Evolutionary conservation across 2,797 vertebrate genomes (phyloP).

Genomic region (Siniperca scherzeri): DNA sequence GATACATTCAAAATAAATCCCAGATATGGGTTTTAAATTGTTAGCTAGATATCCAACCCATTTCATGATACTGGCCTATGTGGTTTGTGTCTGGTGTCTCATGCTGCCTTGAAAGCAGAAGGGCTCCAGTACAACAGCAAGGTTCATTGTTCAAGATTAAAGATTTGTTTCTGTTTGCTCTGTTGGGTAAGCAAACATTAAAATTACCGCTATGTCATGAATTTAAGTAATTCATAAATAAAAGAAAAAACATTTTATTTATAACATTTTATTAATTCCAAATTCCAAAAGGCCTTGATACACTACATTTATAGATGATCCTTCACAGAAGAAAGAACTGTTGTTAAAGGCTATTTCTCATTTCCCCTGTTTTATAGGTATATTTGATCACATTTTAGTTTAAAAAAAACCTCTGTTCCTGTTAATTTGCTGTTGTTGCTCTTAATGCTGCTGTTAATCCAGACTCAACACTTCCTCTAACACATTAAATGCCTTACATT

Average conservation of each 20-base stretch:
- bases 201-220: background rate
- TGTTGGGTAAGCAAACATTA: slow-evolving; percentile 1
- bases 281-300: background rate
- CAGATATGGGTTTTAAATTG: slow-evolving; percentile 44
- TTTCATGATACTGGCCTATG: slow-evolving; percentile 24
- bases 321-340: background rate
- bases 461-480: slow-evolving; percentile 13
- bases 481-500: slow-evolving; percentile 1
- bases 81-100: slow-evolving; percentile 34
- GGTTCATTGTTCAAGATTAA: slow-evolving; percentile 22
- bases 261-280: background rate
- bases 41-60: slow-evolving; percentile 47
- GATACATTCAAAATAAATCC: slow-evolving; percentile 54
- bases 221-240: background rate
- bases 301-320: background rate
- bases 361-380: background rate
- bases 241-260: background rate
- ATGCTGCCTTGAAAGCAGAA: slow-evolving; percentile 33
- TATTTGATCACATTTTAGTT: background rate
- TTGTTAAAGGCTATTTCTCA: background rate
- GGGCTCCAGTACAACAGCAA: slow-evolving; percentile 26
- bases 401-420: background rate
- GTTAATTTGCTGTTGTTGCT: background rate
- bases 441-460: background rate
- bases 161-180: slow-evolving; percentile 19